Conservation (phyloP, 1,140 invertebrate genomes). For the Brachionus koreanus region DNA sequence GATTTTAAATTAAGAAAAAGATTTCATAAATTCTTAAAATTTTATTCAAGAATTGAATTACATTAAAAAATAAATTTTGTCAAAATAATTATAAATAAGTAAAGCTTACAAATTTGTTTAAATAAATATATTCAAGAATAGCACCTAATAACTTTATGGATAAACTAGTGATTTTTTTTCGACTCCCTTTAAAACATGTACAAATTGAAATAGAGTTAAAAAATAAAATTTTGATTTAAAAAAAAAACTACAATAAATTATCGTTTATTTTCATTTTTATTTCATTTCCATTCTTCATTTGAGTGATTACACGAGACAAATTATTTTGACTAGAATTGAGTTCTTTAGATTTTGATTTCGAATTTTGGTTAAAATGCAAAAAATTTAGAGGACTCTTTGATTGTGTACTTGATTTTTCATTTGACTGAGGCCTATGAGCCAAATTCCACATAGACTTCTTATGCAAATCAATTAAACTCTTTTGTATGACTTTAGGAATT, state of each 20-base stretch:
- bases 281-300: constrained; percentile 3
- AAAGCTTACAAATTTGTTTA: too few relatives aligned
- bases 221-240: neutral
- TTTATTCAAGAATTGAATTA: too few relatives aligned
- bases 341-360: neutral
- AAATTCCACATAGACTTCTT: constrained; percentile 41
- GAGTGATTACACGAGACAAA: neutral
- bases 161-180: too few relatives aligned
- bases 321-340: neutral
- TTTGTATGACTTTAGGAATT: constrained; percentile 39
- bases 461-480: constrained; percentile 40
- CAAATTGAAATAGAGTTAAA: neutral
- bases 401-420: neutral
- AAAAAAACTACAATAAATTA: neutral
- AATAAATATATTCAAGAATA: too few relatives aligned
- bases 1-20: too few relatives aligned
- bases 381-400: neutral
- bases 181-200: neutral
- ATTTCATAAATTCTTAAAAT: too few relatives aligned
- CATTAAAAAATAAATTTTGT: too few relatives aligned
- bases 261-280: constrained; percentile 27
- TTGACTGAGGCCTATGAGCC: neutral
- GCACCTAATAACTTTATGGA: too few relatives aligned
- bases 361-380: neutral
- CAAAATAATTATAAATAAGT: too few relatives aligned